Percentiles rank a stretch among this genome's conserved stretches.
Evolutionary conservation across 2,113 vertebrate species (phyloP).

Genomic region (Brachionichthys hirsutus): DNA sequence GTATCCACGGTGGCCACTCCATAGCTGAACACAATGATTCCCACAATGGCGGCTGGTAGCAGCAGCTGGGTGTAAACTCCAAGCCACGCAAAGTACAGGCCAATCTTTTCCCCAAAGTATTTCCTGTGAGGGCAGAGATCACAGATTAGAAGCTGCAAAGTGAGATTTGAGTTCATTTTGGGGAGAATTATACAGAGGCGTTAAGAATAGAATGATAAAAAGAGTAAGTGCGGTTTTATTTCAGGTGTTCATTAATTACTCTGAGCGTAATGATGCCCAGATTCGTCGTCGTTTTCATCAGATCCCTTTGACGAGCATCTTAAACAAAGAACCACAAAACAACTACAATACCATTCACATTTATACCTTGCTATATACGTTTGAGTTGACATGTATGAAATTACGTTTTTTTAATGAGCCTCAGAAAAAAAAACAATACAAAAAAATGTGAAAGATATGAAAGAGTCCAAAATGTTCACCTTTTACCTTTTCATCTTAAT

Average conservation of each 20-base stretch:
- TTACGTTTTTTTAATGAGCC: too few species aligned
- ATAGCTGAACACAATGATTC: slow-evolving; percentile 95
- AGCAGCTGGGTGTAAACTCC: slow-evolving; percentile 95
- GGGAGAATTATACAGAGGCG: neutral
- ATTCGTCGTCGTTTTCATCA: too few species aligned
- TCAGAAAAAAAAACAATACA: too few species aligned
- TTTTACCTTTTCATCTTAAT: too few species aligned
- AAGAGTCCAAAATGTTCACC: too few species aligned
- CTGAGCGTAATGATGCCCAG: too few species aligned
- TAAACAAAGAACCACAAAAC: too few species aligned
- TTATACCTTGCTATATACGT: too few species aligned
- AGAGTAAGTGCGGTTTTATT: slow-evolving; percentile 13
- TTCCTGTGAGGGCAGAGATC: slow-evolving; percentile 81
- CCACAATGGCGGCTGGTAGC: slow-evolving; percentile 90
- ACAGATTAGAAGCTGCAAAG: slow-evolving; percentile 8
- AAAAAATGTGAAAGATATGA: too few species aligned
- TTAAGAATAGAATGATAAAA: neutral
- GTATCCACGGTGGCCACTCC: slow-evolving; percentile 91
- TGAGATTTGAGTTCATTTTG: neutral
- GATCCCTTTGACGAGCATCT: too few species aligned
- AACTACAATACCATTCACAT: too few species aligned
- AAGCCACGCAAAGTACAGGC: slow-evolving; percentile 97
- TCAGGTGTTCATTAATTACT: neutral
- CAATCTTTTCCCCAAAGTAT: slow-evolving; percentile 99
- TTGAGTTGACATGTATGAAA: too few species aligned